Evolutionary conservation across 2,888 invertebrate species (phyloP), one percentile per base, ranked within the genome.

Genomic region (Epinotia brunnichana): DNA sequence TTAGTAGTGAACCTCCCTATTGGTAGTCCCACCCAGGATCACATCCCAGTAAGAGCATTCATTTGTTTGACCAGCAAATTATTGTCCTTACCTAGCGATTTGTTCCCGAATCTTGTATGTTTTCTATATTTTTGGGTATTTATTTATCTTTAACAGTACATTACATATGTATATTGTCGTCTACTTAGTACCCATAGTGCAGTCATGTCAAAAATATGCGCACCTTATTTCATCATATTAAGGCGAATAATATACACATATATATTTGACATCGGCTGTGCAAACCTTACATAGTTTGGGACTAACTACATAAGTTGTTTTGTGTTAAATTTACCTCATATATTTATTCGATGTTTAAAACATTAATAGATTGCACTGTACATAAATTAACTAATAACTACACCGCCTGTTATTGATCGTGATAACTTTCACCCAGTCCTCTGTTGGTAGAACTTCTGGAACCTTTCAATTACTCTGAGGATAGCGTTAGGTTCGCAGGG

Each of bases 401-500:
- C 24, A 61, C 21, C 48, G 51, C 15, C 54, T n/a, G 35, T 61
- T 2, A 54, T 71, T 41, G 41, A 61, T 66, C 68, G n/a, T n/a
- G n/a, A n/a, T n/a, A n/a, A 74, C 61, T 39, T 69, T 83, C 77
- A 85, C 70, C 81, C 81, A 60, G 76, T 80, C 77, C 78, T 80
- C 62, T 83, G 83, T 21, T 83, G 85, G 68, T 90, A 90, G 75
- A 79, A 89, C 35, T 73, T 81, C 71, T 87, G 84, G 71, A 87
- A 89, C 70, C 83, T 87, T 2, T 85, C 80, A 63, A 91, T 82
- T 10, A 89, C 86, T 68, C 75, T 79, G 10, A 87, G 74, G 70
- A 91, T 85, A 2, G 82, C 78, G 59, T 79, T 76, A 5, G 82
- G 75, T 7, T 86, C 83, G 77, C 92, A 92, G 66, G 90, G 90